Evolutionary conservation across 2,888 invertebrate genomes (phyloP), one percentile per base, ranked within the genome.

Genomic region (Trisateles emortualis): DNA sequence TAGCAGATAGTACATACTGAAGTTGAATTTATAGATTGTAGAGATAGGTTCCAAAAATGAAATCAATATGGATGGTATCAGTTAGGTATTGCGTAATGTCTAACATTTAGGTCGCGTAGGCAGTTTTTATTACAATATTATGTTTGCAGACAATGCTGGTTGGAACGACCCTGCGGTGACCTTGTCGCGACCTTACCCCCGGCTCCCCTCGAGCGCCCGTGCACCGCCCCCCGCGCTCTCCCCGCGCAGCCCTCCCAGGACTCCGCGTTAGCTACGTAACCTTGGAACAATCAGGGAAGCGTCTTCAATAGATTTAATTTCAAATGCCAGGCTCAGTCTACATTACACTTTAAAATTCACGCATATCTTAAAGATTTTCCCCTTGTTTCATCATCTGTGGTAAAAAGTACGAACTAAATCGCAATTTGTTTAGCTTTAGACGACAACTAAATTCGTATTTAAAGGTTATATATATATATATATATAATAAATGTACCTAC

Each of bases 181-280:
- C 88, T 89, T 88, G 83, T 56, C 55, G 60, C 75, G 85, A 86
- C 88, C 89, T 88, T 83, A 72, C 72, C 67, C 68, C 78, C 71
- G 35, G 42, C 59, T 47, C 61, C 65, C 54, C 65, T 62, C 52
- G 8, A n/a, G 19, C 53, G 45, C 51, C 71, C 67, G 58, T 73
- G 68, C 48, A 63, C 72, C 61, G 40, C 60, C 52, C 63, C 78
- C 74, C 73, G 75, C 76, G 74, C 60, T 53, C 68, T 74, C 60
- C 57, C 68, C 53, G 59, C 64, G 62, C 66, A 58, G 56, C 72
- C 78, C 79, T 68, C 79, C 79, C 83, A 84, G 84, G 84, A 82
- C 81, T 78, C 78, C 63, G 74, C 68, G 78, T 81, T 77, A 80
- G 77, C 79, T 79, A 76, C 74, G 68, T 78, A 84, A 79, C 86